Conservation (phyloP, 2,113 vertebrate genomes). For the Nestor notabilis region DNA sequence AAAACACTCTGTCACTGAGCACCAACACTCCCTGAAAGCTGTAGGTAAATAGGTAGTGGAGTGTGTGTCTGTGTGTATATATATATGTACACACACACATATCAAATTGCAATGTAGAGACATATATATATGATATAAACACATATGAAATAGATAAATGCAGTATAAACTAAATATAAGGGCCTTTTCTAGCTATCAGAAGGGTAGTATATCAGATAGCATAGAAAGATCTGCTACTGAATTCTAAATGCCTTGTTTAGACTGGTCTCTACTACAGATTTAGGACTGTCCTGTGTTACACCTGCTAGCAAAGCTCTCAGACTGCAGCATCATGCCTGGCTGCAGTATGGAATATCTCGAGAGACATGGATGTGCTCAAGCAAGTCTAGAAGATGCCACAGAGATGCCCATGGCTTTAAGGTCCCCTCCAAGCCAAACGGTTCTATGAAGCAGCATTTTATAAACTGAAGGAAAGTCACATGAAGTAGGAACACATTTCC, state of each 20-base stretch:
- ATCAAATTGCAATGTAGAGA: neutral
- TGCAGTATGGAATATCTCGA: neutral
- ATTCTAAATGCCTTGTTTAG: neutral
- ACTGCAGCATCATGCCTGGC: neutral
- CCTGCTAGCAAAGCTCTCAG: neutral
- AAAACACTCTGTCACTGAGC: neutral
- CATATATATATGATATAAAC: too few relatives aligned
- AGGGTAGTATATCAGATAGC: fast-evolving
- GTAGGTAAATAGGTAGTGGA: neutral
- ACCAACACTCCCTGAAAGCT: neutral
- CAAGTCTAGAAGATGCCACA: neutral
- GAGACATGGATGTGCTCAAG: neutral
- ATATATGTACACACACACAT: neutral
- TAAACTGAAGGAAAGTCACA: neutral
- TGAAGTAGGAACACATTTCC: neutral
- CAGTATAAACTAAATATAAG: neutral
- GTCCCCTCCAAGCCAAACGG: neutral
- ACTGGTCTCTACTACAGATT: neutral
- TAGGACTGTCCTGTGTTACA: neutral
- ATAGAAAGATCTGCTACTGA: neutral
- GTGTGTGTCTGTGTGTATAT: neutral
- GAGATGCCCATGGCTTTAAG: neutral
- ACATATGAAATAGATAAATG: neutral
- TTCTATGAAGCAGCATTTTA: neutral
- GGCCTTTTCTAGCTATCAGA: neutral